A percentile compares a stretch with the other conserved stretches of the same genome.
Conservation (phyloP, 2,888 invertebrate genomes). For the Dolichopus griseipennis region DNA sequence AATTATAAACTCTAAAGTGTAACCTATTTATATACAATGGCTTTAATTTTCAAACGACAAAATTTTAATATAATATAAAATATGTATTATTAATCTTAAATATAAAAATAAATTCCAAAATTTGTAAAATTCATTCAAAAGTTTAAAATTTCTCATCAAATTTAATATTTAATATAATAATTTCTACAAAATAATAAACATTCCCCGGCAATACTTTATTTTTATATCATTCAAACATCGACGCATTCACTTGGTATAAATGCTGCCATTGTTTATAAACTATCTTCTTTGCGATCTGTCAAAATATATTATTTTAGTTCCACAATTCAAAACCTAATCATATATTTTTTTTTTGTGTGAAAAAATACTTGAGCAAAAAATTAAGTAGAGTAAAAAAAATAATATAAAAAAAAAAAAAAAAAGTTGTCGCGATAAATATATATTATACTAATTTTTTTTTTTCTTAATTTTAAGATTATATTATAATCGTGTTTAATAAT, state of each 20-base stretch:
- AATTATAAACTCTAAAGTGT: too few species aligned
- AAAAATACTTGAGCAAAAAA: neutral
- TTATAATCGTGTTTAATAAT: neutral
- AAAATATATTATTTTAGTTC: neutral
- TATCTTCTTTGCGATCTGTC: too few species aligned
- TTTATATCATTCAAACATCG: neutral
- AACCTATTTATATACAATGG: too few species aligned
- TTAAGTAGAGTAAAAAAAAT: neutral
- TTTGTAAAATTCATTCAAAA: too few species aligned
- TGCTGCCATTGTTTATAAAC: neutral
- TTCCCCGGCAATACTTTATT: neutral
- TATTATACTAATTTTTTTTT: neutral
- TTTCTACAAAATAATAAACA: too few species aligned
- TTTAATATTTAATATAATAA: too few species aligned
- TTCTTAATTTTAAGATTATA: neutral
- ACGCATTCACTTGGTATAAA: neutral
- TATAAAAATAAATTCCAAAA: too few species aligned
- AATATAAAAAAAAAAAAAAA: too few species aligned
- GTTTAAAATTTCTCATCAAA: too few species aligned
- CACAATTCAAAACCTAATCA: constrained; percentile 1
- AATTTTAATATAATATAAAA: too few species aligned
- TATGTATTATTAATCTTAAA: too few species aligned
- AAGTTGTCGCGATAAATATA: neutral
- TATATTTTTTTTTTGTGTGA: neutral
- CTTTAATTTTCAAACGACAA: too few species aligned